Conservation (phyloP, 1,140 invertebrate genomes). For the Conus betulinus region DNA sequence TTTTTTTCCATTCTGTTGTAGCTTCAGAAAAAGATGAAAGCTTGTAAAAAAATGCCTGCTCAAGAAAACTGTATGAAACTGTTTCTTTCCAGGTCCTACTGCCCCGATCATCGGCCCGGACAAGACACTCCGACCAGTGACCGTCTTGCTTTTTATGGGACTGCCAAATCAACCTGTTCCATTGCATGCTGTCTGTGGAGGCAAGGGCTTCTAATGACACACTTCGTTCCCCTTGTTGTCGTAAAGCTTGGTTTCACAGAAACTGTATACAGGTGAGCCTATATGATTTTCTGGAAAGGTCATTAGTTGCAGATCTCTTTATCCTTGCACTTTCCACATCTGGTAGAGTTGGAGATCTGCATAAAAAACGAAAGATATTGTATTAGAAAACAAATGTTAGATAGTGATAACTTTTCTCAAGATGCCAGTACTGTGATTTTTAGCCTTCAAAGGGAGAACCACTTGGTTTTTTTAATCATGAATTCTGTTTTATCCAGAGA, state of each 20-base stretch:
- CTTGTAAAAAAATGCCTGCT: neutral
- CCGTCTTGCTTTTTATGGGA: constrained; percentile 55
- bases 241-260: constrained; percentile 81
- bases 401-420: too few relatives aligned
- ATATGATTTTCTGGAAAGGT: too few relatives aligned
- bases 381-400: too few relatives aligned
- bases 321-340: too few relatives aligned
- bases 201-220: constrained; percentile 72
- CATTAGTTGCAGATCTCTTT: too few relatives aligned
- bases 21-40: neutral
- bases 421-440: too few relatives aligned
- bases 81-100: constrained; percentile 79
- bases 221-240: constrained; percentile 81
- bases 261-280: constrained; percentile 79
- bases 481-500: too few relatives aligned
- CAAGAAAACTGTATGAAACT: neutral
- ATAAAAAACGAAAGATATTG: too few relatives aligned
- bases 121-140: constrained; percentile 74
- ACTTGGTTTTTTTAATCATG: too few relatives aligned
- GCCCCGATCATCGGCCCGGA: constrained; percentile 78
- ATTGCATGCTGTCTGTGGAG: constrained; percentile 80
- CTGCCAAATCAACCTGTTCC: constrained; percentile 73
- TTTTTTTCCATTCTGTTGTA: too few relatives aligned
- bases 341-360: too few relatives aligned
- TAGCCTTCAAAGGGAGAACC: too few relatives aligned